phyloP scores from a whole-genome alignment of 2,888 invertebrate genomes.

The Cryptocheilus praepositus region DNA sequence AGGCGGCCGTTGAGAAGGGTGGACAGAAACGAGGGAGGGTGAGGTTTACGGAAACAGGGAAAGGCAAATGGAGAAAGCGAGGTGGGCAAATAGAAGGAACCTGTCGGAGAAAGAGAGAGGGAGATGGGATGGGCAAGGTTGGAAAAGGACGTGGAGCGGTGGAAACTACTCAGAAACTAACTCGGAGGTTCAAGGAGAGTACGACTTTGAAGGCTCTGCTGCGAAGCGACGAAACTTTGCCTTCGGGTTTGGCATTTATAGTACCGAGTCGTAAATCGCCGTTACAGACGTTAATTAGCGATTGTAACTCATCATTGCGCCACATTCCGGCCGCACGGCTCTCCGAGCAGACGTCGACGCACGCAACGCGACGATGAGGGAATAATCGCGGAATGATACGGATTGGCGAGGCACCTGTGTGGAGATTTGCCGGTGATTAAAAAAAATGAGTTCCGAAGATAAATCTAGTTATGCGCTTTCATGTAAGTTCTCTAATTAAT shows the following conservation, averaged over 20 bases:
- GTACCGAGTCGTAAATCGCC: slow-evolving; percentile 43
- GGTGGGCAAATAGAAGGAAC: background rate
- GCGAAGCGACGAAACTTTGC: slow-evolving; percentile 39
- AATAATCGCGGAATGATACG: no score
- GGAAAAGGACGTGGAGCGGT: slow-evolving; percentile 1
- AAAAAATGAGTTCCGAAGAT: no score
- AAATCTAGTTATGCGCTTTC: no score
- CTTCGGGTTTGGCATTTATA: slow-evolving; percentile 52
- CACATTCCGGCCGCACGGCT: background rate
- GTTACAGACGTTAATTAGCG: slow-evolving; percentile 50
- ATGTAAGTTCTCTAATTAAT: no score
- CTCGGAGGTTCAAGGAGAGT: slow-evolving; percentile 16
- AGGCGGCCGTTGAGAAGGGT: slow-evolving; percentile 8
- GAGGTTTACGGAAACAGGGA: slow-evolving; percentile 1
- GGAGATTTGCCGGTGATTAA: no score
- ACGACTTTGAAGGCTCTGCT: slow-evolving; percentile 1
- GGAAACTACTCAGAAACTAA: slow-evolving; percentile 17
- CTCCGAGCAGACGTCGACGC: no score
- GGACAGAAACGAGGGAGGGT: background rate
- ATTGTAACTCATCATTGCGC: slow-evolving; percentile 30
- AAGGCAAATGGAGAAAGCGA: slow-evolving; percentile 15
- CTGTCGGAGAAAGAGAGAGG: slow-evolving; percentile 10
- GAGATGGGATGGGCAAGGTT: background rate
- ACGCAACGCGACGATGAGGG: no score
- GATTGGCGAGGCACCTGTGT: no score